phyloP scores from a whole-genome alignment of 2,113 vertebrate genomes.

The Peromyscus leucopus region DNA sequence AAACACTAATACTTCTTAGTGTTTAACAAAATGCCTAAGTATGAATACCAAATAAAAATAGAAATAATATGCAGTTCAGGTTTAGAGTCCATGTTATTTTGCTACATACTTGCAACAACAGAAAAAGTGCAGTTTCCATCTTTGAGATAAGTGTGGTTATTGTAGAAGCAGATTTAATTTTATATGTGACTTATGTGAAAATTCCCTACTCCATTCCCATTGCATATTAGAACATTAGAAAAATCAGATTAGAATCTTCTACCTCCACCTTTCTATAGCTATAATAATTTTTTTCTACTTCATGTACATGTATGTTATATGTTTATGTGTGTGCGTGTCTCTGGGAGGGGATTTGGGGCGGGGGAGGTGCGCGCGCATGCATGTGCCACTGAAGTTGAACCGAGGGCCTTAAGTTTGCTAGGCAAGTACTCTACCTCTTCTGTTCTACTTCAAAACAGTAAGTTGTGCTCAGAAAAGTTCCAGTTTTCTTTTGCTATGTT shows the following conservation, averaged over 20 bases:
- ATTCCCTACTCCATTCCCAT: not conserved
- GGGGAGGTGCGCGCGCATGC: not conserved
- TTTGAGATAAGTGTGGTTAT: not conserved
- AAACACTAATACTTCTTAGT: not conserved
- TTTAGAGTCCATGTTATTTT: not conserved
- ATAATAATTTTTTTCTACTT: not conserved
- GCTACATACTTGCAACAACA: not conserved
- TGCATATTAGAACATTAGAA: conserved; percentile 2
- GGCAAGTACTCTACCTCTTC: not conserved
- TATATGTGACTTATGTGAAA: conserved; percentile 35
- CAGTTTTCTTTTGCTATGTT: conserved; percentile 43
- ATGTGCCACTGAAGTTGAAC: not conserved
- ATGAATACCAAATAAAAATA: not conserved
- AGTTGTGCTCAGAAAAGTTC: conserved; percentile 30
- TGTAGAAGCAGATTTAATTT: conserved; percentile 36
- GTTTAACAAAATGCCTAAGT: not conserved
- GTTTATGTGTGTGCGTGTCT: not conserved
- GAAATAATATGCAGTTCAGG: not conserved
- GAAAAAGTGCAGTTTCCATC: not conserved
- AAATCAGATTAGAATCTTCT: not conserved
- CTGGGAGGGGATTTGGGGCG: not conserved
- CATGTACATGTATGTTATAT: not conserved
- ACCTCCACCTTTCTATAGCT: not conserved
- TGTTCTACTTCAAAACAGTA: conserved; percentile 1
- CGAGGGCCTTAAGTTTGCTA: not conserved